These are phyloP conservation scores for Limanda limanda DNA, from an alignment of 2,113 vertebrate species.

Conservation along the genomic window DNA sequence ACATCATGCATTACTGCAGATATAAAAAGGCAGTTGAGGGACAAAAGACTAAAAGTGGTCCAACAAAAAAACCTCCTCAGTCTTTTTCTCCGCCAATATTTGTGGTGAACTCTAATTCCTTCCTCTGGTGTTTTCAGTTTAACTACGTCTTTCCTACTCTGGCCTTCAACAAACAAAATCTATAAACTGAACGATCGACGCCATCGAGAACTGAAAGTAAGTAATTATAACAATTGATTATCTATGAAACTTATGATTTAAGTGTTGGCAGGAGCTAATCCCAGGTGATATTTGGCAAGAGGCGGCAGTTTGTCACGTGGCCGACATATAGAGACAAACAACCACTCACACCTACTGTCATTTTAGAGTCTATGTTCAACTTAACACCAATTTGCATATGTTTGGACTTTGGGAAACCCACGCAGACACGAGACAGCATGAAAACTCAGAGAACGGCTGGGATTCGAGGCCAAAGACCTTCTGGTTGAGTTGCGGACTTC, in stretches of 20 bases:
- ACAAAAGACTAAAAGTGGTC: neutral
- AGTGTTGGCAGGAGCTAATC: too few relatives aligned
- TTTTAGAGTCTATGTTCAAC: neutral
- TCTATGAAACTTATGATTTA: too few relatives aligned
- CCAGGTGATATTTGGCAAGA: too few relatives aligned
- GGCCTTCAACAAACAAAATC: neutral
- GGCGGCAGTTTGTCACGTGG: too few relatives aligned
- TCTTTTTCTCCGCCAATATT: neutral
- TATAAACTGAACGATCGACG: neutral
- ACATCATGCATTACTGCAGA: conserved; percentile 2
- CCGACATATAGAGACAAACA: neutral
- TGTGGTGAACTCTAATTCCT: neutral
- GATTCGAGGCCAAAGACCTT: too few relatives aligned
- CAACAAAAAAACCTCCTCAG: neutral
- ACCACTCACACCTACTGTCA: neutral
- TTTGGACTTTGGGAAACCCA: neutral
- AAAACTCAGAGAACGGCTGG: neutral
- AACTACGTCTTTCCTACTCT: neutral
- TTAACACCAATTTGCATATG: neutral
- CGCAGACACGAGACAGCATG: neutral
- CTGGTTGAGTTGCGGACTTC: too few relatives aligned
- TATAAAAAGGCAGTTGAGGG: too few relatives aligned
- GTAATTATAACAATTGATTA: too few relatives aligned
- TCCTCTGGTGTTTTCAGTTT: neutral
- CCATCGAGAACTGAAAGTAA: too few relatives aligned